Conservation (phyloP, 2,797 vertebrate genomes). For the Lithobates sylvaticus region DNA sequence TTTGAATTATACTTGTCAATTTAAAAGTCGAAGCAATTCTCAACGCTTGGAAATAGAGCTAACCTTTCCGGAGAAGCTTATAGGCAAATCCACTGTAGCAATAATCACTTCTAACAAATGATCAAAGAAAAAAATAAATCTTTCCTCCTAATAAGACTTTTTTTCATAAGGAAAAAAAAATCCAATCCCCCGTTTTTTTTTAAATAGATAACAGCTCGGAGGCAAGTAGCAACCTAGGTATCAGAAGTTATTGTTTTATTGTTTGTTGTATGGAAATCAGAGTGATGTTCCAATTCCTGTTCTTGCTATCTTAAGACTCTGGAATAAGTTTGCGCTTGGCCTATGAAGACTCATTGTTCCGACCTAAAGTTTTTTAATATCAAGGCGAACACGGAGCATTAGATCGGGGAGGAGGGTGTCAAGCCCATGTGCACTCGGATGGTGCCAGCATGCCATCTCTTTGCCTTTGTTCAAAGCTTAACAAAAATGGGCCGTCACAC, state of each 20-base stretch:
- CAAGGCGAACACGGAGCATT: slow-evolving; percentile 96
- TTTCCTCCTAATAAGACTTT: slow-evolving; percentile 77
- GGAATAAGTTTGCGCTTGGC: slow-evolving; percentile 74
- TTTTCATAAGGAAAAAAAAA: slow-evolving; percentile 67
- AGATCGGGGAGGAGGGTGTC: slow-evolving; percentile 93
- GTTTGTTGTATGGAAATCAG: slow-evolving; percentile 64
- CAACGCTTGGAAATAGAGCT: slow-evolving; percentile 64
- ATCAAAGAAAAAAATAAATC: slow-evolving; percentile 84
- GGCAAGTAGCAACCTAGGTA: slow-evolving; percentile 72
- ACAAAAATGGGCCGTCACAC: slow-evolving; percentile 98
- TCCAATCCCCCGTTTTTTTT: slow-evolving; percentile 70
- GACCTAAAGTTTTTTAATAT: slow-evolving; percentile 90
- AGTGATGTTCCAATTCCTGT: slow-evolving; percentile 65
- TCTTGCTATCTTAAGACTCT: slow-evolving; percentile 70
- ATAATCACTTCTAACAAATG: slow-evolving; percentile 76
- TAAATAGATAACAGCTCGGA: slow-evolving; percentile 75
- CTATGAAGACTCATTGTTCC: slow-evolving; percentile 78
- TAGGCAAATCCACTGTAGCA: slow-evolving; percentile 75
- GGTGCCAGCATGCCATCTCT: slow-evolving; percentile 86
- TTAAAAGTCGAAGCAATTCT: slow-evolving; percentile 67
- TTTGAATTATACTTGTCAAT: slow-evolving; percentile 64
- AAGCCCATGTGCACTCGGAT: slow-evolving; percentile 86
- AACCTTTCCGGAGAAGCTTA: slow-evolving; percentile 72
- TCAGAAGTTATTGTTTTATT: slow-evolving; percentile 70
- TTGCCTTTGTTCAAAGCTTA: slow-evolving; percentile 96